Conservation (phyloP, 2,888 invertebrate species). For the Omphaloscelis lunosa region DNA sequence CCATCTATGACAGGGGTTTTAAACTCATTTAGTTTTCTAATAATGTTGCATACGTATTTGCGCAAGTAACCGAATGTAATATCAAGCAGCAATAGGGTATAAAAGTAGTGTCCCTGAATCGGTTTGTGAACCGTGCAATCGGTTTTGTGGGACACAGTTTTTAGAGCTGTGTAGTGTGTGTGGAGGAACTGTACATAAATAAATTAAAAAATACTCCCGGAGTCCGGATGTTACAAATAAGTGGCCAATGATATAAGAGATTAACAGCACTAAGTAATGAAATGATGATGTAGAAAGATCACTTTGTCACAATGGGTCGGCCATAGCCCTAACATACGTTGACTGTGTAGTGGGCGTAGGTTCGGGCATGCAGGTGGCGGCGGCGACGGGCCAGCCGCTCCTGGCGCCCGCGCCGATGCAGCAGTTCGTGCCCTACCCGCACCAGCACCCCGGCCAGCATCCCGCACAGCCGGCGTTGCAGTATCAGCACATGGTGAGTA, state of each 20-base stretch:
- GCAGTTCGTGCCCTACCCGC: conserved; percentile 92
- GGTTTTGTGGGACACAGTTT: too few species aligned
- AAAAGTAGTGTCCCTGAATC: not conserved
- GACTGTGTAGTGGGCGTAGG: conserved; percentile 76
- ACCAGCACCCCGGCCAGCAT: conserved; percentile 88
- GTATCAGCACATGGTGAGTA: conserved; percentile 86
- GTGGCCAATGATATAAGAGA: not conserved
- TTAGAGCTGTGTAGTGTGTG: too few species aligned
- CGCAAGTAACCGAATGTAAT: not conserved
- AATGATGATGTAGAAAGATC: not conserved
- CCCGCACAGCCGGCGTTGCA: conserved; percentile 86
- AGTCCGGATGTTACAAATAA: not conserved
- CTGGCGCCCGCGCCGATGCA: conserved; percentile 95
- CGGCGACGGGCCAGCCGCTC: conserved; percentile 96
- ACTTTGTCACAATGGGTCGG: not conserved
- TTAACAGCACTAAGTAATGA: not conserved
- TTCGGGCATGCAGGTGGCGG: conserved; percentile 95
- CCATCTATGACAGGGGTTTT: not conserved
- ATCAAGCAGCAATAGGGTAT: not conserved
- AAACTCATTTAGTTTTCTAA: not conserved
- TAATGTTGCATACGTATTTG: not conserved
- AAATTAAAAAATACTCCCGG: not conserved
- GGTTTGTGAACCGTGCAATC: not conserved
- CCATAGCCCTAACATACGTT: conserved; percentile 23
- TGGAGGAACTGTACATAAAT: too few species aligned